These are phyloP conservation scores for Columba janthina DNA, from an alignment of 2,113 vertebrate genomes.

Conservation along the genomic window DNA sequence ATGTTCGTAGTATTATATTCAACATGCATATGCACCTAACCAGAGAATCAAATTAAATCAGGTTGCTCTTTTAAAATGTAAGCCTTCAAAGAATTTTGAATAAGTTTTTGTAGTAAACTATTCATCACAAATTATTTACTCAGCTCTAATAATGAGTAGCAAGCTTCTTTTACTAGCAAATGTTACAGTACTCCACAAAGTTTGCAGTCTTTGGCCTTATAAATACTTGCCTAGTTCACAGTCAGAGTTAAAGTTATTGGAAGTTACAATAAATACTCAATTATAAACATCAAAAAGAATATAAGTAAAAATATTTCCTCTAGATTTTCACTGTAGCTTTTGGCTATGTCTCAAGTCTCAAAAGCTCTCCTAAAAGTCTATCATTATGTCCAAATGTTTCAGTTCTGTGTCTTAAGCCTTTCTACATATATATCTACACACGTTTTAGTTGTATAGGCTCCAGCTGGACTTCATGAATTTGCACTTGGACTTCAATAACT, in stretches of 20 bases:
- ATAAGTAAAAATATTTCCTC: slow-evolving; percentile 9
- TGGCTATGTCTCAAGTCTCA: neutral
- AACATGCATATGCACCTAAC: neutral
- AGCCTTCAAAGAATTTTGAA: neutral
- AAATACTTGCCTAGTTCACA: neutral
- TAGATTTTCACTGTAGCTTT: slow-evolving; percentile 1
- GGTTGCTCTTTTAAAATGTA: neutral
- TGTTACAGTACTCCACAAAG: neutral
- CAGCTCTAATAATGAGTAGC: neutral
- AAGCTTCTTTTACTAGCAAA: neutral
- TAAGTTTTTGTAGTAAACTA: neutral
- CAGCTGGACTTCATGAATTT: neutral
- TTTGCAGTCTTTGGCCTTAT: neutral
- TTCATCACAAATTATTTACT: neutral
- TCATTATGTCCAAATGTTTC: slow-evolving; percentile 19
- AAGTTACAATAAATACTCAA: slow-evolving; percentile 27
- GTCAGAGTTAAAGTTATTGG: neutral
- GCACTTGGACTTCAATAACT: neutral
- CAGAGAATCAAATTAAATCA: neutral
- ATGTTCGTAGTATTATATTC: neutral
- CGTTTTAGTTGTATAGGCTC: neutral
- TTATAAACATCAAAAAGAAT: slow-evolving; percentile 13
- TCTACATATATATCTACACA: neutral
- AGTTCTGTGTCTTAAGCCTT: neutral
- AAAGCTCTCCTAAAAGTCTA: slow-evolving; percentile 7